Conservation (phyloP, 2,888 invertebrate species). For the Aphelenchoides bicaudatus region DNA sequence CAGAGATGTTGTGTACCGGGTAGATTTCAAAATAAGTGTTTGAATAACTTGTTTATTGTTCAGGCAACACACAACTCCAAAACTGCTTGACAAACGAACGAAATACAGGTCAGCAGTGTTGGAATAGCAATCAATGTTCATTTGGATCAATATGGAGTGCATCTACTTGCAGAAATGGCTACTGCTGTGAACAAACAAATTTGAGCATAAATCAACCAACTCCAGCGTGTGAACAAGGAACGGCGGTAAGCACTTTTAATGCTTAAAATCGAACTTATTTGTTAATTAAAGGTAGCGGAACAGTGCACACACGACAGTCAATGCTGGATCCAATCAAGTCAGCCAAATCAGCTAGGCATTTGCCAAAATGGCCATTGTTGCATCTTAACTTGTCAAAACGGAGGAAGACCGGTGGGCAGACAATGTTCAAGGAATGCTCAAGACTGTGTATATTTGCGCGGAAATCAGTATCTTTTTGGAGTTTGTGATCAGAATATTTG, state of each 20-base stretch:
- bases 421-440: conserved; percentile 2
- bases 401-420: background rate
- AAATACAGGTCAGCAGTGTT: background rate
- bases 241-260: no score
- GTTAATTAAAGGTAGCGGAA: background rate
- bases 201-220: background rate
- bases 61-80: background rate
- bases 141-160: background rate
- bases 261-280: no score
- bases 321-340: background rate
- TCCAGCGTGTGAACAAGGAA: background rate
- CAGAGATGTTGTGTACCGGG: background rate
- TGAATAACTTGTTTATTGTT: no score
- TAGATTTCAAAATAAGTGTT: background rate
- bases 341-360: background rate
- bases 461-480: no score
- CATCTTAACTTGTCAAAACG: background rate
- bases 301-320: conserved; percentile 1
- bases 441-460: conserved; percentile 6
- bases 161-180: background rate
- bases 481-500: no score
- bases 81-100: background rate
- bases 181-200: background rate
- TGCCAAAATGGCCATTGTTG: conserved; percentile 11
- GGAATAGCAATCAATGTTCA: background rate